These are phyloP conservation scores for Aphelocoma californica DNA, from an alignment of 2,797 vertebrate genomes.

Conservation along the genomic window DNA sequence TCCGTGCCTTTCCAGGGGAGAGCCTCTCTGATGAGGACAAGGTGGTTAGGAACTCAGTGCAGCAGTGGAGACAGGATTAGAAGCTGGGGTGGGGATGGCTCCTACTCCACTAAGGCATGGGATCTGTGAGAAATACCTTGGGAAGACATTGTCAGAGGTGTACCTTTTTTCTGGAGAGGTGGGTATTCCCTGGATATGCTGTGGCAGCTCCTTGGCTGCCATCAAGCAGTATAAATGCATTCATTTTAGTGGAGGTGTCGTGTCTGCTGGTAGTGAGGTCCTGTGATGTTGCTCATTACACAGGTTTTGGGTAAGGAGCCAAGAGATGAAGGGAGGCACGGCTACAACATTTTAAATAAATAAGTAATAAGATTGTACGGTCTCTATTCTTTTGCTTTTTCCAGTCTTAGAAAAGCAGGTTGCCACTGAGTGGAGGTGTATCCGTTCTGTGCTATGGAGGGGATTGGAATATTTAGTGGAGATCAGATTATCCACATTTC, in stretches of 20 bases:
- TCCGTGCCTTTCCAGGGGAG: background rate
- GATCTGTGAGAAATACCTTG: background rate
- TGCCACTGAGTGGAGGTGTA: background rate
- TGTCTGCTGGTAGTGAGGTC: background rate
- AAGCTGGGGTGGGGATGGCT: background rate
- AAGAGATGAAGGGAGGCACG: background rate
- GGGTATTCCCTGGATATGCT: background rate
- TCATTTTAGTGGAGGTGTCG: background rate
- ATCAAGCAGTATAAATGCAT: background rate
- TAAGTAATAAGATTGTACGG: conserved; percentile 14
- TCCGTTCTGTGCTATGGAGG: background rate
- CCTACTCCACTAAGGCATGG: background rate
- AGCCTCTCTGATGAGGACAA: background rate
- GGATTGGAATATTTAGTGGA: background rate
- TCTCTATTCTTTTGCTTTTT: background rate
- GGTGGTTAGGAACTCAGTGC: background rate
- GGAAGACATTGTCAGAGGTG: background rate
- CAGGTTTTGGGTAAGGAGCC: conserved; percentile 8
- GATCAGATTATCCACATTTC: background rate
- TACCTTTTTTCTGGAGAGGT: background rate
- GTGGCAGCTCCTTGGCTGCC: background rate
- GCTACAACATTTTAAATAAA: conserved; percentile 23
- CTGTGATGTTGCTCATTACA: conserved; percentile 5
- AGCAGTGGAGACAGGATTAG: background rate
- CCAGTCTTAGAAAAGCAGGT: background rate